Percentiles rank a stretch among this genome's conserved stretches.
phyloP scores from a whole-genome alignment of 2,888 invertebrate species.

The Antitype chi region DNA sequence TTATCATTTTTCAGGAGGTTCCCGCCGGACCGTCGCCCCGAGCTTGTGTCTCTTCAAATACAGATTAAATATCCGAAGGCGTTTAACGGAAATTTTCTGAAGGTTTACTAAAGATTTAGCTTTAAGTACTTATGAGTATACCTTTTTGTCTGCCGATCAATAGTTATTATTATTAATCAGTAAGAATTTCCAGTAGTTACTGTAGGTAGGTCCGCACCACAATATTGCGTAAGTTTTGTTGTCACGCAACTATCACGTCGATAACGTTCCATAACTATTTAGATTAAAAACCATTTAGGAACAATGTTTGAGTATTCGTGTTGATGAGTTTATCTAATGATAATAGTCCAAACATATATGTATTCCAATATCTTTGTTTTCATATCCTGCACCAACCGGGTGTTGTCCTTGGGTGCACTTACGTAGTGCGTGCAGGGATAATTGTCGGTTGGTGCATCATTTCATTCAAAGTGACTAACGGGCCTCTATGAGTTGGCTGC shows the following conservation, averaged over 20 bases:
- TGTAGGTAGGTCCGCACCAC: no score
- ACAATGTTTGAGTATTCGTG: slow-evolving; percentile 11
- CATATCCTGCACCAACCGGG: no score
- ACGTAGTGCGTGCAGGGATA: no score
- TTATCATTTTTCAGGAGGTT: slow-evolving; percentile 20
- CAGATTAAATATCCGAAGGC: slow-evolving; percentile 24
- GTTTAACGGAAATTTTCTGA: not conserved
- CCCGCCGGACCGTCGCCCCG: not conserved
- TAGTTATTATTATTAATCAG: not conserved
- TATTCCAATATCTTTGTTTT: no score
- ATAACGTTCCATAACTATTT: not conserved
- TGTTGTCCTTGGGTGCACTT: no score
- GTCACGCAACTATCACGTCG: not conserved
- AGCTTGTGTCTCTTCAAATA: not conserved
- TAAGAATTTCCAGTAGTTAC: not conserved
- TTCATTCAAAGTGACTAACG: no score
- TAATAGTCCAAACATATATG: no score
- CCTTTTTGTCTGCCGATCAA: not conserved
- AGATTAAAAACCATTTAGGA: not conserved
- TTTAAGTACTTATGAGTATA: not conserved
- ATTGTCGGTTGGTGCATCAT: no score
- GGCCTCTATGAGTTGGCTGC: no score
- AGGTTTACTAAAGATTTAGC: not conserved
- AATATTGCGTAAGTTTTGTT: not conserved
- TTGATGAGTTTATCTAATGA: not conserved